These are phyloP conservation scores for Anoplolepis gracilipes DNA, from an alignment of 1,140 invertebrate genomes.

Conservation along the genomic window DNA sequence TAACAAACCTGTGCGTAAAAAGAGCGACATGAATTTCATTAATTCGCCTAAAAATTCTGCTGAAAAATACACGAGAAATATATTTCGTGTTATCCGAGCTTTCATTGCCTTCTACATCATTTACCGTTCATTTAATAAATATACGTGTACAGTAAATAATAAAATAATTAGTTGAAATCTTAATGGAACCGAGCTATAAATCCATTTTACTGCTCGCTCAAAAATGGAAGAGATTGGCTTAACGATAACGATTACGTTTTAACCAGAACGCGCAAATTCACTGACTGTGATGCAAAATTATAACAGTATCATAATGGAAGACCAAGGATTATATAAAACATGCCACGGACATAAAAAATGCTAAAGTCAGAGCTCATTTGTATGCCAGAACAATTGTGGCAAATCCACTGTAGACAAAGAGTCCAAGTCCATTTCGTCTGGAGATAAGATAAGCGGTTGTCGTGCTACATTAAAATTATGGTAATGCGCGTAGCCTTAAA, in stretches of 20 bases:
- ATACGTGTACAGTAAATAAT: constrained; percentile 18
- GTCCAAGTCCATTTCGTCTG: background rate
- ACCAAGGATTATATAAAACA: constrained; percentile 27
- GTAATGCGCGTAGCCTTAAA: background rate
- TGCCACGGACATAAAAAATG: constrained; percentile 29
- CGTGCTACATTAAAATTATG: constrained; percentile 34
- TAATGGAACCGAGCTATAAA: constrained; percentile 26
- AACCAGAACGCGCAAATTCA: constrained; percentile 15
- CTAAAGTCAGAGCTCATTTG: constrained; percentile 34
- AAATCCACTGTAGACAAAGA: constrained; percentile 36
- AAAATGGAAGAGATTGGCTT: constrained; percentile 2
- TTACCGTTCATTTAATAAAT: constrained; percentile 6
- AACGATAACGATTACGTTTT: constrained; percentile 42
- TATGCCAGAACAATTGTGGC: constrained; percentile 19
- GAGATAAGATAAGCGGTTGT: constrained; percentile 40
- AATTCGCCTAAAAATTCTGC: constrained; percentile 10
- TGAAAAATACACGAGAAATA: constrained; percentile 23
- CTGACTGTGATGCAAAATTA: constrained; percentile 2
- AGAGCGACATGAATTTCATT: constrained; percentile 26
- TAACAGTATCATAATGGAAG: background rate
- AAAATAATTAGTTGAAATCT: constrained; percentile 38
- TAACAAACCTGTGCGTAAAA: background rate
- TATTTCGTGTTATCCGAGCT: background rate
- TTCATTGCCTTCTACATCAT: background rate
- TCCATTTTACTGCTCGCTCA: background rate